A percentile compares a stretch with the other conserved stretches of the same genome.
Conservation (phyloP, 2,888 invertebrate genomes). For the Lissocephala sabroskyi region DNA sequence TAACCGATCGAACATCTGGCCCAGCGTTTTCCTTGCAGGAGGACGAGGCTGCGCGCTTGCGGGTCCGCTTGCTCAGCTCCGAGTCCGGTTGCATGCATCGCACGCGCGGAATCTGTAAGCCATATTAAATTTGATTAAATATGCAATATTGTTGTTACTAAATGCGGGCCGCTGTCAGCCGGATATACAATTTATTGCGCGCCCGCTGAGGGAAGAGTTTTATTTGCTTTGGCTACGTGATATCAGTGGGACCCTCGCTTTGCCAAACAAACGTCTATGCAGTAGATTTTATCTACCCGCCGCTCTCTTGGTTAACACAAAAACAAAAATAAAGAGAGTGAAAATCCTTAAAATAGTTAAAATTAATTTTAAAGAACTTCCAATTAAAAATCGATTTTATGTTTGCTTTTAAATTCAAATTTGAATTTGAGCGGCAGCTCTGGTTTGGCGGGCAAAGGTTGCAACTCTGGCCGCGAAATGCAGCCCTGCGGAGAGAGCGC, state of each 20-base stretch:
- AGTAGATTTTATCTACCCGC: too few relatives aligned
- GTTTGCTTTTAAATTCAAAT: too few relatives aligned
- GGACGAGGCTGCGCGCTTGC: constrained; percentile 37
- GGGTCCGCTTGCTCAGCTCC: constrained; percentile 57
- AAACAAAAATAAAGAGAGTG: too few relatives aligned
- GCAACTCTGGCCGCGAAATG: neutral
- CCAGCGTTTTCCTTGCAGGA: constrained; percentile 14
- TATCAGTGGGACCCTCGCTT: constrained; percentile 28
- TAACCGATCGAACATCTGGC: too few relatives aligned
- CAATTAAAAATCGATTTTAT: too few relatives aligned
- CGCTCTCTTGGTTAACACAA: too few relatives aligned
- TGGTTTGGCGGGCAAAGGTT: neutral
- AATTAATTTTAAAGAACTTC: too few relatives aligned
- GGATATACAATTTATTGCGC: too few relatives aligned
- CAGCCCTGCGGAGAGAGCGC: constrained; percentile 30
- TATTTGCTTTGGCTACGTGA: constrained; percentile 64
- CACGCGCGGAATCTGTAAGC: constrained; percentile 55
- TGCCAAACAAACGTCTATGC: neutral
- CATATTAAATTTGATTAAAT: neutral
- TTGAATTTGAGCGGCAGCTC: too few relatives aligned
- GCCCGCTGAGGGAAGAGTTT: too few relatives aligned
- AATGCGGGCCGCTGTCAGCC: too few relatives aligned
- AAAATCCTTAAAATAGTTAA: too few relatives aligned
- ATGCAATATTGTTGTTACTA: neutral
- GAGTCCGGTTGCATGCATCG: constrained; percentile 70